A percentile compares a stretch with the other conserved stretches of the same genome.
phyloP scores from a whole-genome alignment of 2,113 vertebrate species.

The Theropithecus gelada region DNA sequence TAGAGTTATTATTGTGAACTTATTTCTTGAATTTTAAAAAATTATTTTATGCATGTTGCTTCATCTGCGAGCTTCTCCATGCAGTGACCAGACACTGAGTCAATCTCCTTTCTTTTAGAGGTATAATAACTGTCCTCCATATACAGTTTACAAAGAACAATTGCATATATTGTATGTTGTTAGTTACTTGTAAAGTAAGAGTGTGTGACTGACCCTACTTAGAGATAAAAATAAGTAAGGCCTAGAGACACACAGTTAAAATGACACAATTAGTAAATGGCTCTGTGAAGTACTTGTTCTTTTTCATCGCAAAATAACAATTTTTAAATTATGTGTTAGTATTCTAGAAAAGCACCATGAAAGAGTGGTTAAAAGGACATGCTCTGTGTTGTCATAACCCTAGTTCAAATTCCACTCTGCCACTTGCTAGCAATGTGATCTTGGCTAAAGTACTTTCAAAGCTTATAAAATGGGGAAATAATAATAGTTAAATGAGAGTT shows the following conservation, averaged over 20 bases:
- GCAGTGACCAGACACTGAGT: background rate
- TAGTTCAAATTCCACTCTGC: background rate
- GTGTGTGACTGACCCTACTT: background rate
- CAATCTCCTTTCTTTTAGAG: background rate
- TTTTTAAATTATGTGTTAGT: background rate
- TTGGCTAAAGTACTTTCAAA: background rate
- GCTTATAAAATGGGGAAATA: background rate
- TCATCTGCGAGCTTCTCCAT: background rate
- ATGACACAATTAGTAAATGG: background rate
- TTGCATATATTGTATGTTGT: background rate
- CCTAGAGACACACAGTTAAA: background rate
- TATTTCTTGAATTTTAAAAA: conserved; percentile 43
- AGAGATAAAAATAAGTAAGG: background rate
- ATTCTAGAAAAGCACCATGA: background rate
- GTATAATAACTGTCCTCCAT: background rate
- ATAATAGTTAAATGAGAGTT: background rate
- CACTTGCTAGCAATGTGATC: background rate
- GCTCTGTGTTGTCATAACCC: too few relatives aligned
- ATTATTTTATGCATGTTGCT: background rate
- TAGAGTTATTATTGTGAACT: conserved; percentile 46
- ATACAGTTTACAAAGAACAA: background rate
- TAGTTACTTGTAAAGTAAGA: background rate
- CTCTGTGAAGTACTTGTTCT: background rate
- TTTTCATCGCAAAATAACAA: background rate
- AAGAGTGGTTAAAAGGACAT: background rate